Evolutionary conservation across 2,888 invertebrate genomes (phyloP), one percentile per base, ranked within the genome.

Genomic region (Poecilobothrus nobilitatus): DNA sequence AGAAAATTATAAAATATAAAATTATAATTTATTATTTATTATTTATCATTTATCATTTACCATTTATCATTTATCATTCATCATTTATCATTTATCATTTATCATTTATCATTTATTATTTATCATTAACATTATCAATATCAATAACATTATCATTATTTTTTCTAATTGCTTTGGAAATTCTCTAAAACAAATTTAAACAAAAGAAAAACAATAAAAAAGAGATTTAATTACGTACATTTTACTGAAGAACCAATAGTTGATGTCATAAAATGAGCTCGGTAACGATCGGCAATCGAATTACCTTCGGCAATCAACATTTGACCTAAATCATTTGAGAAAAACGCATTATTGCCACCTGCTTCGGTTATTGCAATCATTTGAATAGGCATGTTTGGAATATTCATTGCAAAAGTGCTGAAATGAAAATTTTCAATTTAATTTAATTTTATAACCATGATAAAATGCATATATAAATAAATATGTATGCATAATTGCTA

Each of bases 301-400:
- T 95, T 95, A 34, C 97, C 97, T 75, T 96, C 96, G 0, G 94
- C 94, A 73, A 96, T 92, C 74, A 97, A 87, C 76, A 91, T 88
- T 83, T 95, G 95, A 69, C 93, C 92, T 67, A 94, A 83, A 78
- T 95, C 94, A 70, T 91, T 94, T 75, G 91, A 91, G 82, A 95
- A 95, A 84, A 94, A 94, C 12, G 95, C 91, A 78, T 89, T 91
- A 0, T 94, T 93, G 2, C 93, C 93, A 61, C 93, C 92, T 66
- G 91, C 91, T 77, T 96, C 94, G 8, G 95, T 94, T 73, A 97
- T 91, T 44, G 96, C 94, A 81, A 96, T 89, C 83, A 95, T 92
- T 86, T 96, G 96, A 74, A 95, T 92, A 15, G 95, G 95, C 77
- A 95, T 85, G 83, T 94, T 93, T 73, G 94, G 92, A 81, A 95